Conservation (phyloP, 2,797 vertebrate genomes). For the Neosilurus mollespiculum region DNA sequence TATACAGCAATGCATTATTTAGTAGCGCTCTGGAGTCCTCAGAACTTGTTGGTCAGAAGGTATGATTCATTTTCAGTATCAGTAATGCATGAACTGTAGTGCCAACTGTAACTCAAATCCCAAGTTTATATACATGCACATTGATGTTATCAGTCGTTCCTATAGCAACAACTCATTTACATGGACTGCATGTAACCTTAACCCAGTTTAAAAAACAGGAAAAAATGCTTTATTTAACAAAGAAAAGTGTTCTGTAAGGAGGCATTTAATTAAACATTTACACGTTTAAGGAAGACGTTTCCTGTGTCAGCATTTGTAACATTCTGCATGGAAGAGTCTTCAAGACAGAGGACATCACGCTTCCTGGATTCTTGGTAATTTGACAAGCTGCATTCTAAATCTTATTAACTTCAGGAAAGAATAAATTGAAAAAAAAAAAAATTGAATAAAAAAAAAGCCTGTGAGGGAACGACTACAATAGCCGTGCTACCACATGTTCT, state of each 20-base stretch:
- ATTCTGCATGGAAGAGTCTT: background rate
- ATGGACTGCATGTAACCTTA: background rate
- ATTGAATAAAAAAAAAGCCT: background rate
- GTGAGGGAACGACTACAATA: background rate
- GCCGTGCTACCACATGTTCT: no score
- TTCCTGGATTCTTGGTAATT: background rate
- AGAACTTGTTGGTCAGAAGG: background rate
- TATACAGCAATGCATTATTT: background rate
- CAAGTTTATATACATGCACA: background rate
- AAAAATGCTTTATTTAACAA: background rate
- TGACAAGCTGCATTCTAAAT: background rate
- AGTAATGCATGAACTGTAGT: background rate
- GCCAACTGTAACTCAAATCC: background rate
- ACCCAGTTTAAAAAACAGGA: background rate
- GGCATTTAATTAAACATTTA: constrained; percentile 6
- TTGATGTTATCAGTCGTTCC: background rate
- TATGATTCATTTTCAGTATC: background rate
- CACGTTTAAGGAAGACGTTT: background rate
- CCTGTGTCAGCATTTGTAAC: background rate
- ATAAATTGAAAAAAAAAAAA: no score
- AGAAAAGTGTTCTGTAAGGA: background rate
- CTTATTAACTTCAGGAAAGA: background rate
- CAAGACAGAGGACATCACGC: background rate
- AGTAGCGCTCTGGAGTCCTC: background rate
- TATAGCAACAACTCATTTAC: background rate